These are phyloP conservation scores for Cyprinella venusta DNA, from an alignment of 2,797 vertebrate species.

Conservation along the genomic window DNA sequence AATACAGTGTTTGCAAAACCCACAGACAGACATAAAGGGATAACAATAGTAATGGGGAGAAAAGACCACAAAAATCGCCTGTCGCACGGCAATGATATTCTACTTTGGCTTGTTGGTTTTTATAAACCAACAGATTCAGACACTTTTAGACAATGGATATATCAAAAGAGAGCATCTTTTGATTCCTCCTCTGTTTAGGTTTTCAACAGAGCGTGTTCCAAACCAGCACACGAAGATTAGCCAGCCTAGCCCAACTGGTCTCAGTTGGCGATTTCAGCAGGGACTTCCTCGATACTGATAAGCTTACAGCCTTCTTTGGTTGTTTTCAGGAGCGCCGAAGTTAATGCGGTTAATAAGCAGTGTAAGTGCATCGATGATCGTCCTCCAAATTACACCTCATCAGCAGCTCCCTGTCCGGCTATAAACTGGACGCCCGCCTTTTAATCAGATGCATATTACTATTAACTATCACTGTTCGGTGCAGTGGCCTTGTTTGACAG, in stretches of 20 bases:
- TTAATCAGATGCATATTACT: conserved; percentile 37
- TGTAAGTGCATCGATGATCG: conserved; percentile 43
- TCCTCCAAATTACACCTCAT: conserved; percentile 48
- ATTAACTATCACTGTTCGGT: conserved; percentile 30
- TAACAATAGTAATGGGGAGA: no score
- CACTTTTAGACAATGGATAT: background rate
- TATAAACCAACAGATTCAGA: background rate
- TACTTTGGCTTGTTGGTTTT: background rate
- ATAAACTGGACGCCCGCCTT: conserved; percentile 41
- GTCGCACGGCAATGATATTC: background rate
- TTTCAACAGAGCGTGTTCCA: background rate
- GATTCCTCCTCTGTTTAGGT: background rate
- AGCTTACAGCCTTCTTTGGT: conserved; percentile 11
- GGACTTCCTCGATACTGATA: conserved; percentile 12
- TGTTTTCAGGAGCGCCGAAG: conserved; percentile 34
- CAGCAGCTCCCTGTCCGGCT: conserved; percentile 45
- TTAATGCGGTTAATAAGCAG: conserved; percentile 46
- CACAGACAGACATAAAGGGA: background rate
- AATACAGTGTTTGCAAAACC: background rate
- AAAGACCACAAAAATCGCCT: background rate
- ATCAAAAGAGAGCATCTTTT: background rate
- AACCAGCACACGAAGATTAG: background rate
- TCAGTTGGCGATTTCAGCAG: conserved; percentile 18
- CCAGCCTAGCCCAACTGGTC: conserved; percentile 7
- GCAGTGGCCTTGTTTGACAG: conserved; percentile 40